Conservation (phyloP, 2,113 vertebrate species). For the Gallinago paraguaiae region DNA sequence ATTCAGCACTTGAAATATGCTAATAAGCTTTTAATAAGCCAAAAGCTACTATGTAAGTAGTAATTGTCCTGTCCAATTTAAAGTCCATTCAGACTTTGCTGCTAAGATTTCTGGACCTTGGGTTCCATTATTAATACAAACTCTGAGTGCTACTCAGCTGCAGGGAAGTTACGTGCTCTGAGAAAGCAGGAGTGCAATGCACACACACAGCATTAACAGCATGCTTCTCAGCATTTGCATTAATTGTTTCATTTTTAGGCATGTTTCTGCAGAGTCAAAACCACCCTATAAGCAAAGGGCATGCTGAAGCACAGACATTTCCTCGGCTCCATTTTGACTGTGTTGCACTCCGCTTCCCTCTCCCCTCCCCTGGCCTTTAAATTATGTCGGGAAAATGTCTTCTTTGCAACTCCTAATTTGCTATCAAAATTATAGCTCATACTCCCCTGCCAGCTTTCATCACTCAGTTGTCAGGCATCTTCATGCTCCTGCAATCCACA, state of each 20-base stretch:
- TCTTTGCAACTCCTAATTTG: not conserved
- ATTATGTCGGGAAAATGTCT: not conserved
- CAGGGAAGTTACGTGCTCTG: not conserved
- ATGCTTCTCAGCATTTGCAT: not conserved
- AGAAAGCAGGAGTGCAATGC: not conserved
- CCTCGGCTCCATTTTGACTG: not conserved
- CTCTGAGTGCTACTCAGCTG: not conserved
- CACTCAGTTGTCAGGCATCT: not conserved
- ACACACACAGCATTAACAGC: not conserved
- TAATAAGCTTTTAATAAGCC: not conserved
- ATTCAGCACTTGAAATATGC: not conserved
- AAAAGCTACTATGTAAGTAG: not conserved
- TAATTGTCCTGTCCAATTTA: not conserved
- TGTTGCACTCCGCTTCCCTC: rapidly evolving
- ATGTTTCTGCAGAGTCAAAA: not conserved
- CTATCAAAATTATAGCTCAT: not conserved
- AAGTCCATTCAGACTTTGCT: not conserved
- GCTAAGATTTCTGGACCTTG: not conserved
- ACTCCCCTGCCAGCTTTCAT: not conserved
- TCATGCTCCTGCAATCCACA: not conserved
- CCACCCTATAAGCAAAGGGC: not conserved
- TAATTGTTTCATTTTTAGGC: not conserved
- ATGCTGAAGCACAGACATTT: not conserved
- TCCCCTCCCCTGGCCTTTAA: not conserved
- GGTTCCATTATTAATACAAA: not conserved